A percentile compares a stretch with the other conserved stretches of the same genome.
Evolutionary conservation across 2,797 vertebrate genomes (phyloP).

Genomic region (Nannoperca australis): DNA sequence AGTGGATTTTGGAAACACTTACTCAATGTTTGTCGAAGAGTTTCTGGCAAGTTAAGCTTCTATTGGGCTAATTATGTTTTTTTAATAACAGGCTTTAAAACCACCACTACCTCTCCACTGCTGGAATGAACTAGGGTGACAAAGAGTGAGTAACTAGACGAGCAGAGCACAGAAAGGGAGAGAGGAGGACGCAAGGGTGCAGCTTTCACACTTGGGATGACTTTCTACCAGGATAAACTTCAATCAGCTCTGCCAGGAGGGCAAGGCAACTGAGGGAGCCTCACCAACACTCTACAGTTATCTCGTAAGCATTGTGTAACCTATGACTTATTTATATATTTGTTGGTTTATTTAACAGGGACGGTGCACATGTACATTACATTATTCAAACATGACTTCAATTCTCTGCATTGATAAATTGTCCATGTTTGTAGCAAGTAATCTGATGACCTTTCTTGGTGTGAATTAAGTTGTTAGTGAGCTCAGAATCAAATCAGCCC

Average conservation of each 20-base stretch:
- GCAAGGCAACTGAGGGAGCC: conserved; percentile 75
- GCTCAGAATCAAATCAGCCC: background rate
- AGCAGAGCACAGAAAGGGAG: conserved; percentile 35
- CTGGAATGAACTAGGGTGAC: conserved; percentile 74
- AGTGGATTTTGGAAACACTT: conserved; percentile 55
- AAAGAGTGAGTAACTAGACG: conserved; percentile 50
- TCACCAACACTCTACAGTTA: conserved; percentile 63
- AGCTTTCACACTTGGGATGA: conserved; percentile 80
- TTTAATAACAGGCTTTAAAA: conserved; percentile 63
- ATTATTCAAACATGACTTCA: conserved; percentile 3
- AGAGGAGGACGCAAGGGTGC: conserved; percentile 51
- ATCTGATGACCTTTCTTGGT: conserved; percentile 15
- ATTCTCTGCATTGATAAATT: background rate
- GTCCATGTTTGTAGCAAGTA: background rate
- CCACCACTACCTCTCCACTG: conserved; percentile 31
- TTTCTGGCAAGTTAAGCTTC: conserved; percentile 49
- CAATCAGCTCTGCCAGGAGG: conserved; percentile 72
- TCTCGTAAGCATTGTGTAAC: conserved; percentile 73
- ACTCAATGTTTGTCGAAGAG: conserved; percentile 54
- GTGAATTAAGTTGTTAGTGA: background rate
- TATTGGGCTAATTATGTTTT: conserved; percentile 56
- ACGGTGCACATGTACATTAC: background rate
- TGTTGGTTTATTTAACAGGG: background rate
- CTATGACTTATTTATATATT: conserved; percentile 16
- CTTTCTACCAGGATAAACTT: conserved; percentile 74